Evolutionary conservation across 2,888 invertebrate species (phyloP), one percentile per base, ranked within the genome.

Genomic region (Erebia palarica): DNA sequence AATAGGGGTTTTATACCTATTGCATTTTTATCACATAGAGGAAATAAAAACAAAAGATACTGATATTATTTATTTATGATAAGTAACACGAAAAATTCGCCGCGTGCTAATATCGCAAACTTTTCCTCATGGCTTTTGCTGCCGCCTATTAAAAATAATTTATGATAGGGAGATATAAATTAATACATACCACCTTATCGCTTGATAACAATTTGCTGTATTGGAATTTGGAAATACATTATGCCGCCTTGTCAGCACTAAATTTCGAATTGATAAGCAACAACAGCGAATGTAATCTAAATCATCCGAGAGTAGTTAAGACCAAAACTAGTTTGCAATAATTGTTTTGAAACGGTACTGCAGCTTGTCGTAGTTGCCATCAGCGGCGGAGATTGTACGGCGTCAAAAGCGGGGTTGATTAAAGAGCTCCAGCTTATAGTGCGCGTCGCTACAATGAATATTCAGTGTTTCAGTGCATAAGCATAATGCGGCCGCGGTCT

Each of bases 401-500:
- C 73, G 76, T 81, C 80, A 81, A 85, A 84, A 84, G 82, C 80
- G 84, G 82, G 86, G 84, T 88, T 88, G 87, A 90, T 90, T 88
- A 87, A 89, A 89, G 86, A 86, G 84, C 82, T 76, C 76, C 75
- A 81, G 83, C 81, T 82, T 82, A 81, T 79, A 82, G 81, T 77
- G 81, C 81, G 82, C 77, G 75, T 81, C 78, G 83, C 83, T 82
- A 86, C 85, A 85, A 88, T 88, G 88, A 89, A 90, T 90, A 88
- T 89, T 90, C 90, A 88, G 88, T 84, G 86, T 86, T 87, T 86
- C 87, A 86, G 88, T 84, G 87, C 86, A 88, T 86, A 88, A 88
- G 85, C 86, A 88, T 86, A 87, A 87, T 85, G 86, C 86, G 78
- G 81, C 83, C 84, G 84, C 89, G 87, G 90, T 90, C 89, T 89